Percentiles rank a stretch among this genome's conserved stretches.
phyloP scores from a whole-genome alignment of 2,888 invertebrate species.

The Ctena decussata region DNA sequence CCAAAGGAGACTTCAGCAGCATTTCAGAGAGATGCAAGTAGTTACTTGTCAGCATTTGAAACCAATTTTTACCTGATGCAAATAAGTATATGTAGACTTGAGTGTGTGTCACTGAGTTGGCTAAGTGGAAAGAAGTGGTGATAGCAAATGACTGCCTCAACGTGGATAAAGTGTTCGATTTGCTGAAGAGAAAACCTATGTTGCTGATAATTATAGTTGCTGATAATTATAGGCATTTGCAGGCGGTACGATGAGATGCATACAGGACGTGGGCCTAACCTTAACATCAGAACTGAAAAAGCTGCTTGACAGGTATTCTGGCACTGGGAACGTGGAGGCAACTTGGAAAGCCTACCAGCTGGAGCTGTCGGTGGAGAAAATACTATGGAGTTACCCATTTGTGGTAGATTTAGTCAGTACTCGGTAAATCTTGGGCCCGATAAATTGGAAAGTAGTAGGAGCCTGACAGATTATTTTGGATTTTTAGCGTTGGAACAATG shows the following conservation, averaged over 20 bases:
- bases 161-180: not conserved
- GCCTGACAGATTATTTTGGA: conserved; percentile 29
- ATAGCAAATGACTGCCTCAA: conserved; percentile 24
- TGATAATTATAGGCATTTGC: too few species aligned
- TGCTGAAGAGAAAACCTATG: conserved; percentile 30
- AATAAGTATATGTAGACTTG: conserved; percentile 38
- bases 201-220: too few species aligned
- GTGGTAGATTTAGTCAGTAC: not conserved
- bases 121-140: conserved; percentile 4
- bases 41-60: conserved; percentile 39
- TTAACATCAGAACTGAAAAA: conserved; percentile 15
- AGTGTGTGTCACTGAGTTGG: conserved; percentile 29
- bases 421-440: conserved; percentile 35
- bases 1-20: conserved; percentile 16
- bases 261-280: conserved; percentile 21
- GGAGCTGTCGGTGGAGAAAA: conserved; percentile 32
- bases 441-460: conserved; percentile 15
- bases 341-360: conserved; percentile 26
- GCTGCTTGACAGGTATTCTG: conserved; percentile 14
- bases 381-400: conserved; percentile 14
- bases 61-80: conserved; percentile 23
- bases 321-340: conserved; percentile 31
- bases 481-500: conserved; percentile 35
- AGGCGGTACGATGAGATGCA: not conserved
- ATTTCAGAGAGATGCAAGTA: conserved; percentile 27